phyloP scores from a whole-genome alignment of 2,797 vertebrate species.

The Triplophysa yarkandensis region DNA sequence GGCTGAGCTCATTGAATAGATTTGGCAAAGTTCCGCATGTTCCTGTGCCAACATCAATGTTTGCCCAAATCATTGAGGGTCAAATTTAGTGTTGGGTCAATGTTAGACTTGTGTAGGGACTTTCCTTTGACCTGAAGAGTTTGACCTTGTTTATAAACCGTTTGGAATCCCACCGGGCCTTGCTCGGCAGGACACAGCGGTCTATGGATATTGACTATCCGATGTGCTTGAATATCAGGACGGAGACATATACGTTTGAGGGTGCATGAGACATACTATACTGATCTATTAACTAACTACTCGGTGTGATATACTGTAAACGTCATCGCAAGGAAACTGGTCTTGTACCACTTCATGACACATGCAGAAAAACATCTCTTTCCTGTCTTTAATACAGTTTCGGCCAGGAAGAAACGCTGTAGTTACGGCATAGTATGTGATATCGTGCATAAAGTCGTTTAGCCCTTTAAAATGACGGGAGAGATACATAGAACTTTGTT shows the following conservation, averaged over 20 bases:
- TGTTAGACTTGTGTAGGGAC: neutral
- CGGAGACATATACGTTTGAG: neutral
- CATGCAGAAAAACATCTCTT: slow-evolving; percentile 7
- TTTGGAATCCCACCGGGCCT: no score
- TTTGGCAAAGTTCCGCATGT: neutral
- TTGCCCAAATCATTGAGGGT: neutral
- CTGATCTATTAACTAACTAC: slow-evolving; percentile 1
- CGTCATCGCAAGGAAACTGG: slow-evolving; percentile 3
- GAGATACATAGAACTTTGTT: neutral
- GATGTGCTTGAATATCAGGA: slow-evolving; percentile 2
- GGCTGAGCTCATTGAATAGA: neutral
- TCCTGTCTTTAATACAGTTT: neutral
- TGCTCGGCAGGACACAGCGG: neutral
- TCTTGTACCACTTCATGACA: neutral
- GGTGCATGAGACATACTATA: slow-evolving; percentile 3
- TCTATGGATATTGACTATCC: neutral
- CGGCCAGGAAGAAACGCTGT: slow-evolving; percentile 13
- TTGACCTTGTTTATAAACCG: neutral
- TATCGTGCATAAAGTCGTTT: slow-evolving; percentile 37
- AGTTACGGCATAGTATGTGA: slow-evolving; percentile 22
- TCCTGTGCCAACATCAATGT: neutral
- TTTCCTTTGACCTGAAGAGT: neutral
- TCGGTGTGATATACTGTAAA: slow-evolving; percentile 15
- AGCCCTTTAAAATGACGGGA: slow-evolving; percentile 48
- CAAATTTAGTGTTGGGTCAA: neutral